Base-by-base conservation (phyloP, 2,888 invertebrate genomes). In the Parelbella ahira region DNA sequence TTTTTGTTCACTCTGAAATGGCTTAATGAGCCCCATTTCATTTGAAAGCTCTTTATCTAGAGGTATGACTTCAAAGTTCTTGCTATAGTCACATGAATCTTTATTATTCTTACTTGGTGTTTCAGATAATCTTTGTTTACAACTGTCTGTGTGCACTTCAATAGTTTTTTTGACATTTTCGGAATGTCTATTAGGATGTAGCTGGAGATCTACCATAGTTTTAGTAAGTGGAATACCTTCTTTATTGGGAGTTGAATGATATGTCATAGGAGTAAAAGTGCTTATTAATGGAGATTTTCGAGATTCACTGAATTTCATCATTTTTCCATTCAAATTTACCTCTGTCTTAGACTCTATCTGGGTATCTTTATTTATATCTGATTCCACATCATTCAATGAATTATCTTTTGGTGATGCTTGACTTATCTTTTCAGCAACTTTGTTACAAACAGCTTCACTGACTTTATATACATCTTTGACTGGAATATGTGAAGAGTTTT, bases 231-330 rank as follows among this genome's bases (percentile, higher is more conserved):
- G 86, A 48, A 76, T 79, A 9, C 79, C 77, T 53, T 86, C 86
- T 62, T 86, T 86, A 48, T 78, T 87, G 19, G 86, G 83, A 20
- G 86, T 86, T 42, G 87, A 87, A 51, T 84, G 84, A 61, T 66
- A 83, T 45, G 82, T 75, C 80, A 84, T 78, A 7, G 80, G 78
- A 28, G 75, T 82, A 46, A 71, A 81, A 50, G 73, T 76, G 18
- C 79, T 72, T 47, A 83, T 70, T 27, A 87, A 60, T 8, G 86
- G 84, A 32, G 87, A 83, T 55, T 83, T 84, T 13, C 78, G 65
- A 23, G 76, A 71, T 57, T 86, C 86, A 63, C 65, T 79, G 10
- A 80, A 68, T 48, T 86, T 86, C 55, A 76, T 68, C 56, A 71
- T 73, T 58, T 76, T 84, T 2, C 76, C 76, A 63, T 77, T 83